phyloP scores from a whole-genome alignment of 2,113 vertebrate genomes.

The Channa maculata region DNA sequence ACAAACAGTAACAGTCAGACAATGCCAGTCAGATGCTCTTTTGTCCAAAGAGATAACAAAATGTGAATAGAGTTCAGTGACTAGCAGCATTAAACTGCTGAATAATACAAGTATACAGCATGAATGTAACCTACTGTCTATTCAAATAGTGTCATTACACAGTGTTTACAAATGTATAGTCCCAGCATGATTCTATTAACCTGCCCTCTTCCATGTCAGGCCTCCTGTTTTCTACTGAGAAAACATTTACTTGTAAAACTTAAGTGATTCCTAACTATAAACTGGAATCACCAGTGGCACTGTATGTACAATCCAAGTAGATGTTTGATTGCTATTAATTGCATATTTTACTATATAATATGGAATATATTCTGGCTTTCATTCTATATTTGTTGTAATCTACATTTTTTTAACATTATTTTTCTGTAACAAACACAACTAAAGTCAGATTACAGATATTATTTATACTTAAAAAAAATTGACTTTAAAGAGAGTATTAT shows the following conservation, averaged over 20 bases:
- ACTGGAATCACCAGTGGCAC: neutral
- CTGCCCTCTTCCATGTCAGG: constrained; percentile 7
- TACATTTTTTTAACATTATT: no score
- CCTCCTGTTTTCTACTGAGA: constrained; percentile 3
- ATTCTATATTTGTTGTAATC: no score
- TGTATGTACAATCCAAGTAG: neutral
- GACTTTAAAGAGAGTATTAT: no score
- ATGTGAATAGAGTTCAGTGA: constrained; percentile 66
- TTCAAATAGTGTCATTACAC: constrained; percentile 51
- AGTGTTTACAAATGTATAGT: constrained; percentile 38
- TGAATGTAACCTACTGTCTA: constrained; percentile 60
- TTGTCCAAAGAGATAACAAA: constrained; percentile 65
- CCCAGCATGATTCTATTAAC: constrained; percentile 36
- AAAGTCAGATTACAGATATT: no score
- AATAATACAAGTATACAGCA: constrained; percentile 53
- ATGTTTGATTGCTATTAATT: neutral
- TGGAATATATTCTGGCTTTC: no score
- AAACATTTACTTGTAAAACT: neutral
- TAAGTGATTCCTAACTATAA: neutral
- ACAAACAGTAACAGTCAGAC: constrained; percentile 46
- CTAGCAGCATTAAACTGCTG: constrained; percentile 49
- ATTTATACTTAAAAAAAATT: no score
- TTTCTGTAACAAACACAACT: no score
- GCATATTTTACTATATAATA: neutral
- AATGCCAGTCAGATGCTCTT: constrained; percentile 71